Conservation (phyloP, 53 echinoderm and acorn worm genomes). For the Actinopyga echinites region DNA sequence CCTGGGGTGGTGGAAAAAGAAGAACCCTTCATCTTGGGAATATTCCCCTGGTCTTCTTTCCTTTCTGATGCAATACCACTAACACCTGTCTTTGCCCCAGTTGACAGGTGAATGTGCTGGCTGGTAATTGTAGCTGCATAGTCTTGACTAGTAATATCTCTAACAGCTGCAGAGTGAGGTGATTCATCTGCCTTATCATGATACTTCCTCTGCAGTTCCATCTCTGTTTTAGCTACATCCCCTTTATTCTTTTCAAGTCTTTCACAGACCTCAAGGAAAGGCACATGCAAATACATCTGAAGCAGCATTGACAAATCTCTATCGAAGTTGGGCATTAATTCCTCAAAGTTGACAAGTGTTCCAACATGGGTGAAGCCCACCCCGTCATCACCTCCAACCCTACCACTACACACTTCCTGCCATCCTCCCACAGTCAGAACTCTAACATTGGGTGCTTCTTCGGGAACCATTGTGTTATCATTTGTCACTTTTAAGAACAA, state of each 20-base stretch:
- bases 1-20: too few relatives aligned
- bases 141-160: too few relatives aligned
- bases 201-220: not conserved
- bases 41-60: too few relatives aligned
- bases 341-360: not conserved
- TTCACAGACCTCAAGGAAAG: conserved; percentile 14
- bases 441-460: not conserved
- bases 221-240: not conserved
- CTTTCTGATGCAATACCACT: too few relatives aligned
- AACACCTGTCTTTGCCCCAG: too few relatives aligned
- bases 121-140: too few relatives aligned
- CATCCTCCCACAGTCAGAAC: not conserved
- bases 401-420: not conserved
- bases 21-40: too few relatives aligned
- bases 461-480: not conserved
- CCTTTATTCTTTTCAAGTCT: not conserved
- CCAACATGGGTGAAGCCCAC: not conserved
- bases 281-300: not conserved
- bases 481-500: not conserved
- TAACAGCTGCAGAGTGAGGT: not conserved
- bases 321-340: conserved; percentile 5
- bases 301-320: not conserved
- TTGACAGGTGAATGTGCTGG: too few relatives aligned
- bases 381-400: too few relatives aligned
- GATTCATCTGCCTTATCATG: not conserved